phyloP scores from a whole-genome alignment of 37 sponge, comb jelly and placozoan genomes.

The Petrosia ficiformis region DNA sequence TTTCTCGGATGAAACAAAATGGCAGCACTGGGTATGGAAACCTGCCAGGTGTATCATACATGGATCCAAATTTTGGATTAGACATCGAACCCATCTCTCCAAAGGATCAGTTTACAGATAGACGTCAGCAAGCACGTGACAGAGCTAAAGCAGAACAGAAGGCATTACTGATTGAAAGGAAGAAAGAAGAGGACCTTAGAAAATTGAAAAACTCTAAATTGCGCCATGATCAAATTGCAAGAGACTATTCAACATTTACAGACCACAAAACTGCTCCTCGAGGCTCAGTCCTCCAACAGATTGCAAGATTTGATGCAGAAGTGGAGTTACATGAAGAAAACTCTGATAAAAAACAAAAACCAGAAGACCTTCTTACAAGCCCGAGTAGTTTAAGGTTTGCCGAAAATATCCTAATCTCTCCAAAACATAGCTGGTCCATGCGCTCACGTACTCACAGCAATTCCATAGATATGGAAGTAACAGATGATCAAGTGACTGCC shows the following conservation, averaged over 20 bases:
- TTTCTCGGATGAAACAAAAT: neutral
- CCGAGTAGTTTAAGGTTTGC: neutral
- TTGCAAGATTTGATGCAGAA: neutral
- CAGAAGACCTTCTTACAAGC: neutral
- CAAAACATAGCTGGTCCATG: neutral
- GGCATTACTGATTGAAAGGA: constrained; percentile 9
- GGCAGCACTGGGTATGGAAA: neutral
- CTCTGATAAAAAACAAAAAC: neutral
- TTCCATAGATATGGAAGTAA: neutral
- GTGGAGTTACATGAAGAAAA: neutral
- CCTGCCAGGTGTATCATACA: neutral
- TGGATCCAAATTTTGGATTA: no score
- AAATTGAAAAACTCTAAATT: neutral
- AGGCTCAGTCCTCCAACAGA: neutral
- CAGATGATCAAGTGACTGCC: neutral
- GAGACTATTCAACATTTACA: neutral
- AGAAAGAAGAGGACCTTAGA: constrained; percentile 26
- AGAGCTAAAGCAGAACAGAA: constrained; percentile 28
- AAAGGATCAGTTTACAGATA: neutral
- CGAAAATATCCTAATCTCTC: neutral
- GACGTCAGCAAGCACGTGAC: constrained; percentile 20
- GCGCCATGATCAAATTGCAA: neutral
- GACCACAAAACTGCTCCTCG: neutral
- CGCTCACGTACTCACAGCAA: neutral
- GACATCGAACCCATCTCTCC: no score